Percentiles rank a stretch among this genome's conserved stretches.
Evolutionary conservation across 92 coral and sea anemone genomes (phyloP).

Genomic region (Porites divaricata): DNA sequence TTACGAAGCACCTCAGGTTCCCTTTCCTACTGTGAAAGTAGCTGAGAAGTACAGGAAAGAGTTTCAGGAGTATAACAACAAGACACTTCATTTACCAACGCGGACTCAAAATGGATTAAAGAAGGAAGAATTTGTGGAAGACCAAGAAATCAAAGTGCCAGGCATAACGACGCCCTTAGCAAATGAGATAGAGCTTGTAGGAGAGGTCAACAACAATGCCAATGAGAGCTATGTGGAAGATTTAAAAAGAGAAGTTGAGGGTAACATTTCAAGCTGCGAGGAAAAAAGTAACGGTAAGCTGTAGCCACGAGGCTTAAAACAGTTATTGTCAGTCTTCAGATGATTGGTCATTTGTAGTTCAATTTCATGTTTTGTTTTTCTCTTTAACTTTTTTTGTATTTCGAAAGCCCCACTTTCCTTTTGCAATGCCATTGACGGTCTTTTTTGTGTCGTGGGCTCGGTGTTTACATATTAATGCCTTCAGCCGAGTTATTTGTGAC

Average conservation of each 20-base stretch:
- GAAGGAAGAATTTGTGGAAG: neutral
- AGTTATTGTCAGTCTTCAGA: neutral
- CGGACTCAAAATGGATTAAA: neutral
- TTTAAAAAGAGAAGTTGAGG: neutral
- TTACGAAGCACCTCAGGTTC: constrained; percentile 31
- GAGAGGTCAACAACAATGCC: neutral
- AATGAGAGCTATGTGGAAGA: neutral
- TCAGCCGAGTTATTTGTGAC: too few species aligned
- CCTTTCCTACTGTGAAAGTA: constrained; percentile 67
- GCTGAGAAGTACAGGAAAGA: constrained; percentile 82
- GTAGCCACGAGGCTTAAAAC: neutral
- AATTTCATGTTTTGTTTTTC: too few species aligned
- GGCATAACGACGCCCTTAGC: neutral
- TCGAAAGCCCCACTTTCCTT: too few species aligned
- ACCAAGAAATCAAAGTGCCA: neutral
- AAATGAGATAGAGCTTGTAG: constrained; percentile 16
- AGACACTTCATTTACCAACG: constrained; percentile 10
- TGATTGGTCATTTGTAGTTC: too few species aligned
- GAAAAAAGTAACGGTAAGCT: constrained; percentile 13
- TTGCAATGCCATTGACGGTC: too few species aligned
- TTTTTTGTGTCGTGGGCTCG: too few species aligned
- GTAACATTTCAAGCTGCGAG: neutral
- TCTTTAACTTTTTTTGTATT: too few species aligned
- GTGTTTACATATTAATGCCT: too few species aligned
- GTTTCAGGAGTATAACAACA: constrained; percentile 45